phyloP scores from a whole-genome alignment of 2,113 vertebrate species.

The Dipodomys merriami region DNA sequence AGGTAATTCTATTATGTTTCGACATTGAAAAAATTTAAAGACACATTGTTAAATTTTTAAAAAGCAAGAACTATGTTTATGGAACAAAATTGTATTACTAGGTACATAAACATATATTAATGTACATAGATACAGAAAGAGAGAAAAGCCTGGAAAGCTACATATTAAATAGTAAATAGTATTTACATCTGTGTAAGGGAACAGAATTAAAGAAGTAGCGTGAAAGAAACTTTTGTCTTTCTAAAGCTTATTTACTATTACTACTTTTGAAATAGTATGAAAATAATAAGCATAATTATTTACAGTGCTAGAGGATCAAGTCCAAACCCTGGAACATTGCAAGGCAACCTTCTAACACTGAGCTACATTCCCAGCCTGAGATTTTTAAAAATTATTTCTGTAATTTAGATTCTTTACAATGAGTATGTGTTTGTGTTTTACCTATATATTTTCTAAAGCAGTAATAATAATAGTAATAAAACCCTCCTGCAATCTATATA shows the following conservation, averaged over 20 bases:
- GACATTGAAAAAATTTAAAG: background rate
- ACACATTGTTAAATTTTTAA: background rate
- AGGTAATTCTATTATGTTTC: constrained; percentile 28
- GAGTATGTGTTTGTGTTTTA: constrained; percentile 19
- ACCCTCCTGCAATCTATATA: background rate
- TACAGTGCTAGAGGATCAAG: background rate
- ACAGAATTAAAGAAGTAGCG: background rate
- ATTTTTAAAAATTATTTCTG: constrained; percentile 18
- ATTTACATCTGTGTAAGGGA: background rate
- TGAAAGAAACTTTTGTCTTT: background rate
- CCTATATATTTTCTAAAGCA: constrained; percentile 29
- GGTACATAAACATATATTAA: background rate
- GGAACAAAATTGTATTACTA: constrained; percentile 6
- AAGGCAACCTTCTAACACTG: background rate
- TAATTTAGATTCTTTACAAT: constrained; percentile 23
- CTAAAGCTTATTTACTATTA: no score
- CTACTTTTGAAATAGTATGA: no score
- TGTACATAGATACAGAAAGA: background rate
- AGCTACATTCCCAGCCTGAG: background rate
- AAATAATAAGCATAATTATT: no score
- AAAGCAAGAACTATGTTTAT: constrained; percentile 28
- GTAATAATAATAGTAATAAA: background rate
- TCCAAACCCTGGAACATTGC: background rate
- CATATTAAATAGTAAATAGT: background rate
- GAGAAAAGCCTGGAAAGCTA: background rate